Evolutionary conservation across 2,113 vertebrate species (phyloP).

Genomic region (Poeciliopsis prolifica): DNA sequence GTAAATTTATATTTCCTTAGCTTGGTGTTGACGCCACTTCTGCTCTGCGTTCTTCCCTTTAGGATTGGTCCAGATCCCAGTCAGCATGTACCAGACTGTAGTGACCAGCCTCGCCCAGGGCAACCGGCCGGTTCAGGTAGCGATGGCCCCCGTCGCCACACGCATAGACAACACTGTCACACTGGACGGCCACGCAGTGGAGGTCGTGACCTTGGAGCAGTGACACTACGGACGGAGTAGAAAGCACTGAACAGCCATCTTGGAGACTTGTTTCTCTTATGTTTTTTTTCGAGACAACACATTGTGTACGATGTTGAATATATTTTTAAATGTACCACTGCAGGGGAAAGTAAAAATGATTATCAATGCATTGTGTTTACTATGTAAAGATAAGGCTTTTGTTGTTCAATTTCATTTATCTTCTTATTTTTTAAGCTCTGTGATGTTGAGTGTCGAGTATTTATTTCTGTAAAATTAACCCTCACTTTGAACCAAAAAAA

Average conservation of each 20-base stretch:
- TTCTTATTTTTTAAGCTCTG: conserved; percentile 28
- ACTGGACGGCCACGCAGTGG: conserved; percentile 95
- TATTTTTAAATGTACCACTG: conserved; percentile 73
- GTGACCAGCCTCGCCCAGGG: conserved; percentile 97
- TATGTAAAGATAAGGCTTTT: conserved; percentile 73
- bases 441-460: conserved; percentile 71
- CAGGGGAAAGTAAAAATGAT: conserved; percentile 58
- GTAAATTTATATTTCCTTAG: too few species aligned
- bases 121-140: conserved; percentile 96
- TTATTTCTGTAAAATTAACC: conserved; percentile 70
- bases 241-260: conserved; percentile 43
- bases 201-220: conserved; percentile 96
- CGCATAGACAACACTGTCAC: conserved; percentile 95
- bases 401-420: conserved; percentile 37
- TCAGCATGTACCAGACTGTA: conserved; percentile 99
- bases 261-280: conserved; percentile 43
- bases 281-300: conserved; percentile 47
- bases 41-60: conserved; percentile 18
- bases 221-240: conserved; percentile 73
- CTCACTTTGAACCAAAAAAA: conserved; percentile 59
- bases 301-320: conserved; percentile 69
- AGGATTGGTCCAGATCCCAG: conserved; percentile 97
- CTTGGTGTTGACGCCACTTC: not conserved
- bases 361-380: conserved; percentile 71
- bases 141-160: conserved; percentile 94